Percentiles rank a stretch among this genome's conserved stretches.
These are phyloP conservation scores for Leuctra nigra DNA, from an alignment of 2,888 invertebrate genomes.

Conservation along the genomic window DNA sequence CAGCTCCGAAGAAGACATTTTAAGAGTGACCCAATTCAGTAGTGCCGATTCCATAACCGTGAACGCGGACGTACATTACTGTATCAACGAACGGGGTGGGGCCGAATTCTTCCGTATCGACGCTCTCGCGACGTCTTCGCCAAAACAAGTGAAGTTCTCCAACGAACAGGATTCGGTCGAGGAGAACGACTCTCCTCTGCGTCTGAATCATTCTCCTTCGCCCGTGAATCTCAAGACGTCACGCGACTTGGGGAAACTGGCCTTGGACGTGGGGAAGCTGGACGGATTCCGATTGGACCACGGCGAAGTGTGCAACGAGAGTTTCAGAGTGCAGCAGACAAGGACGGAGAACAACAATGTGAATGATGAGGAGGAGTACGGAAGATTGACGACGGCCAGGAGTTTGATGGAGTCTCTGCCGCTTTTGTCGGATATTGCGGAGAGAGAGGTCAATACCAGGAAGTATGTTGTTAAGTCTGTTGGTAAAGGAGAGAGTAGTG, in stretches of 20 bases:
- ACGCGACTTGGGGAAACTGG: neutral
- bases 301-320: neutral
- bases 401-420: conserved; percentile 25
- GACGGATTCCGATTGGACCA: no score
- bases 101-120: neutral
- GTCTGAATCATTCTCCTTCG: no score
- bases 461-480: conserved; percentile 29
- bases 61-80: conserved; percentile 21
- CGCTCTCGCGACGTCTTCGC: conserved; percentile 20
- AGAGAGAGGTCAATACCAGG: no score
- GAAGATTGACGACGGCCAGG: neutral
- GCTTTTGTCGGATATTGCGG: conserved; percentile 23
- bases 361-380: conserved; percentile 3
- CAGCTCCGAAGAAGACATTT: conserved; percentile 23
- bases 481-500: conserved; percentile 31
- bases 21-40: conserved; percentile 24
- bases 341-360: conserved; percentile 24
- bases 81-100: neutral
- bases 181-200: conserved; percentile 15
- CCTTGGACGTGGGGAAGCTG: neutral
- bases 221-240: neutral
- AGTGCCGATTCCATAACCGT: conserved; percentile 26
- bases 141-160: conserved; percentile 21
- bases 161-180: conserved; percentile 18
- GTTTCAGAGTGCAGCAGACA: no score